These are phyloP conservation scores for Frankliniella fusca DNA, from an alignment of 2,888 invertebrate genomes.

Conservation along the genomic window DNA sequence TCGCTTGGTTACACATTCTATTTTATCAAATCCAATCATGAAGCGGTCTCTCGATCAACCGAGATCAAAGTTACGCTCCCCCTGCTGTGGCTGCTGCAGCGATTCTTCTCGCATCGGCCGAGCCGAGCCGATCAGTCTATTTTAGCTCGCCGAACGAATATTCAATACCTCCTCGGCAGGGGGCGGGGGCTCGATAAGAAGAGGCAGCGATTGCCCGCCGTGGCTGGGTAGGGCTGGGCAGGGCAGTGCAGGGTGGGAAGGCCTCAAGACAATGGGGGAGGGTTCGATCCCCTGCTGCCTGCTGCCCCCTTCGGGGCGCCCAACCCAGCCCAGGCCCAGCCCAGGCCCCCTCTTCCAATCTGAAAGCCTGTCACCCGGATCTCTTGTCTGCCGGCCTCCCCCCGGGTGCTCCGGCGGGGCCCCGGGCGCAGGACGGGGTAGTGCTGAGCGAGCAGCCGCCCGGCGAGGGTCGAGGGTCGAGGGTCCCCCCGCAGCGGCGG, in stretches of 20 bases:
- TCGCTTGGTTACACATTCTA: no score
- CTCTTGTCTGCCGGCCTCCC: slow-evolving; percentile 1
- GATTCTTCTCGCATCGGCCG: no score
- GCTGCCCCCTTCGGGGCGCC: background rate
- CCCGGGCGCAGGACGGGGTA: background rate
- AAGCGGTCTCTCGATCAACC: no score
- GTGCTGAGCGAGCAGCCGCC: background rate
- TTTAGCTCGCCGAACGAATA: slow-evolving; percentile 1
- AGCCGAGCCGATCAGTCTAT: background rate
- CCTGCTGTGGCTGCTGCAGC: no score
- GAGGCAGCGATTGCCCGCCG: background rate
- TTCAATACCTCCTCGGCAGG: slow-evolving; percentile 4
- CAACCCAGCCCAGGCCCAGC: background rate
- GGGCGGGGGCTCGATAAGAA: slow-evolving; percentile 1
- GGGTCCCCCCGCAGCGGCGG: background rate
- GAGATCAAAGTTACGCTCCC: no score
- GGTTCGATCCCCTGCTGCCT: background rate
- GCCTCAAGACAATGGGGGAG: background rate
- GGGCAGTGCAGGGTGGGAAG: background rate
- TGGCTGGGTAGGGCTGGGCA: background rate
- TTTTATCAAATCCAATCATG: no score
- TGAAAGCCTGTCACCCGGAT: slow-evolving; percentile 18
- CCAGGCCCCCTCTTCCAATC: slow-evolving; percentile 11
- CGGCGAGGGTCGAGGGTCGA: background rate
- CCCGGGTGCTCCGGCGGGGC: background rate